Conservation (phyloP, 2,113 vertebrate genomes). For the Nicator chloris region DNA sequence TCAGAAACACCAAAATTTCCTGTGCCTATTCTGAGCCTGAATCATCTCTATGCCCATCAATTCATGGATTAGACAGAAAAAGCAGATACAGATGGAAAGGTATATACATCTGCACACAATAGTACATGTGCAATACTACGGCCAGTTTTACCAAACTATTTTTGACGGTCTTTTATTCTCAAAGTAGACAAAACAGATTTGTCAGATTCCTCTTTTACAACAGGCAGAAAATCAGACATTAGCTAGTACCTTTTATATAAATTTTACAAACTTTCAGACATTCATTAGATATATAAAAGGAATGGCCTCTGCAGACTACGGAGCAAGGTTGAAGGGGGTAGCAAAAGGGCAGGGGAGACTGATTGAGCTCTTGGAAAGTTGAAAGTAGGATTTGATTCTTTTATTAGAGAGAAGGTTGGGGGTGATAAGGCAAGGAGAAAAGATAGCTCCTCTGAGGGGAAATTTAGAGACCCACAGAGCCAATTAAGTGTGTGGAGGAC, state of each 20-base stretch:
- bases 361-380: neutral
- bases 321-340: neutral
- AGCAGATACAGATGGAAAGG: neutral
- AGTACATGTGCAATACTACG: neutral
- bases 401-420: slow-evolving; percentile 54
- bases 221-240: neutral
- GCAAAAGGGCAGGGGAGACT: slow-evolving; percentile 7
- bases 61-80: neutral
- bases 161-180: neutral
- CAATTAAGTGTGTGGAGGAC: neutral
- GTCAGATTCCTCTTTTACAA: neutral
- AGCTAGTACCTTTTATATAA: neutral
- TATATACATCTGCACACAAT: neutral
- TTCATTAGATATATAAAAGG: slow-evolving; percentile 17
- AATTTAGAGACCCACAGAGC: neutral
- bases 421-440: slow-evolving; percentile 12
- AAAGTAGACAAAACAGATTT: neutral
- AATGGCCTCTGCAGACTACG: neutral
- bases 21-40: neutral
- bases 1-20: neutral
- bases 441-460: slow-evolving; percentile 2
- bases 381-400: slow-evolving; percentile 39
- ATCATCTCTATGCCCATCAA: neutral
- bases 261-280: neutral
- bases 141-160: neutral